Conservation (phyloP, 1,140 invertebrate species). For the Drosophila athabasca region DNA sequence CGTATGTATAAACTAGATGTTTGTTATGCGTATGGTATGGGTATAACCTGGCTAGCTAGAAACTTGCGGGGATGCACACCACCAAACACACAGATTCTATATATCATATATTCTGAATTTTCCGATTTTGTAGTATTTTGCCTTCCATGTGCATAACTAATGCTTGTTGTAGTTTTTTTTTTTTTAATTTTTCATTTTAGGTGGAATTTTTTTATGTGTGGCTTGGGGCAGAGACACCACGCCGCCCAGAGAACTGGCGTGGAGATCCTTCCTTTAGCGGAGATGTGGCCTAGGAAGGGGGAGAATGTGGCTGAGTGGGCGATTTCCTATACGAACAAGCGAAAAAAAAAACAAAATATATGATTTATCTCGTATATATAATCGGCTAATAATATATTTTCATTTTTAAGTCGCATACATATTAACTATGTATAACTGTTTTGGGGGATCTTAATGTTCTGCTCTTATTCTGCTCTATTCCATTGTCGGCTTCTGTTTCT, state of each 20-base stretch:
- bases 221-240: conserved; percentile 14
- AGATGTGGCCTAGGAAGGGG: conserved; percentile 22
- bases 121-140: conserved; percentile 1
- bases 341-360: neutral
- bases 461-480: neutral
- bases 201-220: conserved; percentile 17
- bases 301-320: conserved; percentile 24
- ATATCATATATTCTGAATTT: conserved; percentile 7
- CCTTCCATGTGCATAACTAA: neutral
- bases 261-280: conserved; percentile 17
- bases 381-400: conserved; percentile 35
- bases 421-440: conserved; percentile 13
- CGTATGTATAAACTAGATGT: conserved; percentile 55
- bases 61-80: conserved; percentile 21
- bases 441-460: neutral
- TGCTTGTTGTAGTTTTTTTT: conserved; percentile 11
- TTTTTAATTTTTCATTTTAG: conserved; percentile 37
- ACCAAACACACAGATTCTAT: conserved; percentile 15
- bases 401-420: conserved; percentile 30
- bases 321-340: conserved; percentile 2
- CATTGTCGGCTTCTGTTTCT: conserved; percentile 1
- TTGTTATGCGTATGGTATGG: conserved; percentile 19
- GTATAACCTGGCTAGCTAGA: conserved; percentile 59
- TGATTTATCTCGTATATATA: conserved; percentile 23
- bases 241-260: neutral